Conservation (phyloP, 2,113 vertebrate species). For the Pseudonaja textilis region DNA sequence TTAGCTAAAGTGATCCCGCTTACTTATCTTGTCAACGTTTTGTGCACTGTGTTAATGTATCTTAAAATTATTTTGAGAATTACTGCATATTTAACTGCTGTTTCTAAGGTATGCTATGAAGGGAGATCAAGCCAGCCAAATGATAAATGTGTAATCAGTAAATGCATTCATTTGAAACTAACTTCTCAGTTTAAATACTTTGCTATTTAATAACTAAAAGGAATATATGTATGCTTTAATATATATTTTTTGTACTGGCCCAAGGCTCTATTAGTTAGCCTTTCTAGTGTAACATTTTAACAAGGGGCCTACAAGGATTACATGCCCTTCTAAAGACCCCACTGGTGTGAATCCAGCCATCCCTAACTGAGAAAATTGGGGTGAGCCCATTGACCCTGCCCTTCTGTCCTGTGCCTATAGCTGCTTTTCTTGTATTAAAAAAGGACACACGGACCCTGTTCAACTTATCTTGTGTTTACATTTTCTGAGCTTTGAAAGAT, state of each 20-base stretch:
- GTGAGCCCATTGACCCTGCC: neutral
- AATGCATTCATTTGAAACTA: neutral
- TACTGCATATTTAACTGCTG: neutral
- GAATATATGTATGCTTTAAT: neutral
- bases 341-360: neutral
- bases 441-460: neutral
- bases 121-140: neutral
- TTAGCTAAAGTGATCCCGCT: neutral
- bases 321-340: neutral
- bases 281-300: neutral
- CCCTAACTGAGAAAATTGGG: neutral
- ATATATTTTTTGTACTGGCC: neutral
- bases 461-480: neutral
- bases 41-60: neutral
- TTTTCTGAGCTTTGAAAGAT: neutral
- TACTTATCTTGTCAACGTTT: neutral
- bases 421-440: neutral
- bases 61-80: neutral
- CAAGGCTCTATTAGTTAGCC: neutral
- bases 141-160: neutral
- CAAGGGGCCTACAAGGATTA: neutral
- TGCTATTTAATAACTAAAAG: neutral
- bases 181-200: neutral
- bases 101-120: neutral
- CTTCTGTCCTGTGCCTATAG: neutral